A percentile compares a stretch with the other conserved stretches of the same genome.
Evolutionary conservation across 2,113 vertebrate genomes (phyloP).

Genomic region (Pedetes capensis): DNA sequence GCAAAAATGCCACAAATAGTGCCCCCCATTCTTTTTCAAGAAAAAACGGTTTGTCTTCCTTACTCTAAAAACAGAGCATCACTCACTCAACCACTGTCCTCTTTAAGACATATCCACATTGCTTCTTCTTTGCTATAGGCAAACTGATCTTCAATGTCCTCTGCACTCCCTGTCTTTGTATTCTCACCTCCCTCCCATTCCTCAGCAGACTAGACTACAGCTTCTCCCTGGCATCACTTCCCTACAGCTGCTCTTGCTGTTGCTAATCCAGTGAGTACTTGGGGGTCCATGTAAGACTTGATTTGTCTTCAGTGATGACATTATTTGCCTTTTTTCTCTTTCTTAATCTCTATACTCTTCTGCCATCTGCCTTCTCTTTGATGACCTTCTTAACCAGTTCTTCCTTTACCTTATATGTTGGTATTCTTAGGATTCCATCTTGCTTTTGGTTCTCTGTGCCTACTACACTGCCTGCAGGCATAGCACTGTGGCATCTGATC

Average conservation of each 20-base stretch:
- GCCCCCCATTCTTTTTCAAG: too few relatives aligned
- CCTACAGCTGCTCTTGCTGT: not conserved
- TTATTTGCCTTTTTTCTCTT: not conserved
- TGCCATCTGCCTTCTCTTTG: not conserved
- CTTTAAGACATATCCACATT: not conserved
- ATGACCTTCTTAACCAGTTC: not conserved
- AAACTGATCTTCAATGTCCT: not conserved
- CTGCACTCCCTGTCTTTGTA: not conserved
- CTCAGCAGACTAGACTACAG: not conserved
- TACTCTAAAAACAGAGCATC: not conserved
- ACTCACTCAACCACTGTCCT: not conserved
- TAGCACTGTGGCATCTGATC: too few relatives aligned
- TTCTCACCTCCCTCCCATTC: not conserved
- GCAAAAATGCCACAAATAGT: not conserved
- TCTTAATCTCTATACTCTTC: not conserved
- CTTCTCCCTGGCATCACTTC: not conserved
- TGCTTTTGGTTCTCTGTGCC: not conserved
- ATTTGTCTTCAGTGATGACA: not conserved
- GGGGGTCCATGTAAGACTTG: not conserved
- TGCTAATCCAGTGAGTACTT: not conserved
- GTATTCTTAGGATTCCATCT: not conserved
- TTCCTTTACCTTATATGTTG: not conserved
- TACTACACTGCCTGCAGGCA: too few relatives aligned
- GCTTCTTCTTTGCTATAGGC: not conserved
- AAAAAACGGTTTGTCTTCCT: not conserved